Base-by-base conservation (phyloP, 2,113 vertebrate species). In the Grantiella picta region DNA sequence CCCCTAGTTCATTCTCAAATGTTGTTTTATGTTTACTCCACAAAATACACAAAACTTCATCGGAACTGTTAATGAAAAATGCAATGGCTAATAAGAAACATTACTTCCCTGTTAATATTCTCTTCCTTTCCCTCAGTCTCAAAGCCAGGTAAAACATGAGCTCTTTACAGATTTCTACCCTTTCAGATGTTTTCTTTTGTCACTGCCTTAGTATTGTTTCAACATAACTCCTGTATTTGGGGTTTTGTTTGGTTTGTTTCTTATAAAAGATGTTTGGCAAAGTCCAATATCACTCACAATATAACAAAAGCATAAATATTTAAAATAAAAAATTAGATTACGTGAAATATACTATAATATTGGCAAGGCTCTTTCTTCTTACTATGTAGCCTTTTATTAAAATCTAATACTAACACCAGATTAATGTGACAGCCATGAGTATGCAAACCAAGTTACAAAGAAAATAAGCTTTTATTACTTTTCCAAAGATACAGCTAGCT, bases 391-490 rank as follows among this genome's bases (percentile, higher is more conserved):
- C 97, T 97, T 97, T 98, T 97, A 98, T 98, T 98, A 98, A 98
- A 98, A 97, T 98, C 96, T 97, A 98, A 98, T 97, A 97, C 92
- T 97, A 98, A 97, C 97, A 96, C 89, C 63, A 89, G 96, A 97
- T 97, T 97, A 98, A 98, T 97, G 94, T 98, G 98, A 98, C 97
- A 98, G 97, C 95, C 95, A 85, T 36, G 91, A 97, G 95, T 96
- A 95, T 89, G 97, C 95, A 98, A 98, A 98, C 70, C 60, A 97
- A 96, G 97, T 97, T 98, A 98, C 93, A 97, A 97, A 97, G 95
- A 93, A 98, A 98, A 98, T 97, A 97, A 97, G 97, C 87, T 98
- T 98, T 98, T 98, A 98, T 98, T 98, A 97, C 97, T 98, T 98
- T 98, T 97, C 82, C 94, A 97, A 94, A 97, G 96, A 97, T 86